These are phyloP conservation scores for Umimayanthus chanpuru DNA, from an alignment of 92 coral and sea anemone genomes.

Conservation along the genomic window DNA sequence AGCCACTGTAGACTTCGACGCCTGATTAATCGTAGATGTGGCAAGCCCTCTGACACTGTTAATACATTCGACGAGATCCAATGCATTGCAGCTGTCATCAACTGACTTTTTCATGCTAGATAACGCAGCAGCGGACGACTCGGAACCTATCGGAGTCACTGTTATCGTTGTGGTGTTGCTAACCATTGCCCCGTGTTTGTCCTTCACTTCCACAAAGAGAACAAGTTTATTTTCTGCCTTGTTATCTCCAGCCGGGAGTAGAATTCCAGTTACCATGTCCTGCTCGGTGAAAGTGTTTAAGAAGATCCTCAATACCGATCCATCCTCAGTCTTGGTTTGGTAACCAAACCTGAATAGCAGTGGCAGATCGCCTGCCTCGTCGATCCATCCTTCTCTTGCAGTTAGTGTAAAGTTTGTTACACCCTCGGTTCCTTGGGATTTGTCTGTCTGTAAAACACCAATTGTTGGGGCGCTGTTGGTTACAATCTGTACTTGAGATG, in stretches of 20 bases:
- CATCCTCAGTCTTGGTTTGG: background rate
- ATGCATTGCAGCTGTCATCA: slow-evolving; percentile 5
- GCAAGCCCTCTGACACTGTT: slow-evolving; percentile 3
- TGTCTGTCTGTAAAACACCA: background rate
- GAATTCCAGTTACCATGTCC: background rate
- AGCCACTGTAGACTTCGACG: background rate
- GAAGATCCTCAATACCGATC: background rate
- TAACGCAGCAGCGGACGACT: background rate
- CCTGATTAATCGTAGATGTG: slow-evolving; percentile 10
- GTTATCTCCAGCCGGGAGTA: slow-evolving; percentile 16
- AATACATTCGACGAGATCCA: background rate
- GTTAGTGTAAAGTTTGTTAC: slow-evolving; percentile 12
- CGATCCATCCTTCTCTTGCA: slow-evolving; percentile 22
- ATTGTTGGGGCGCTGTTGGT: slow-evolving; percentile 10
- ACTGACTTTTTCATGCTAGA: background rate
- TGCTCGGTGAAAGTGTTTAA: slow-evolving; percentile 17
- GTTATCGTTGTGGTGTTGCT: background rate
- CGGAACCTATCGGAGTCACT: background rate
- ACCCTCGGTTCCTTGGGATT: slow-evolving; percentile 6
- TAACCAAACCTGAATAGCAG: slow-evolving; percentile 21
- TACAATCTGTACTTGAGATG: slow-evolving; percentile 6
- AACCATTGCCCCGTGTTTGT: background rate
- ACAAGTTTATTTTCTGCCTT: slow-evolving; percentile 4
- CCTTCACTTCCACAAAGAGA: slow-evolving; percentile 21
- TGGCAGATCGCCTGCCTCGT: background rate